Conservation (phyloP, 2,797 vertebrate species). For the Acomys russatus region DNA sequence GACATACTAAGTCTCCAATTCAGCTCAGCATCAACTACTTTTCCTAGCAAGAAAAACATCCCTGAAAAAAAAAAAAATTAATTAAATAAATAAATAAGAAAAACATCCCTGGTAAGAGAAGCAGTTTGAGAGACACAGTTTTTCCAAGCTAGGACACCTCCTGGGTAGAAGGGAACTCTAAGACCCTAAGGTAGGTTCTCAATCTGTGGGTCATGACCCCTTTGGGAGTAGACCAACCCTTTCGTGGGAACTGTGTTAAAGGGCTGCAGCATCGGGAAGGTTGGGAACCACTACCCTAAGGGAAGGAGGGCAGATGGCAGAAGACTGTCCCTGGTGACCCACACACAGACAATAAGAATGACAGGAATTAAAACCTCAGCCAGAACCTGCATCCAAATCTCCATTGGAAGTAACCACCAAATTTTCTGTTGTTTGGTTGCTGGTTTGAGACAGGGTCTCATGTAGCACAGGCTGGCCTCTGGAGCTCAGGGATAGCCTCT, state of each 20-base stretch:
- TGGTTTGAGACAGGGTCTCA: background rate
- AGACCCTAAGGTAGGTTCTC: background rate
- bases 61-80: too few relatives aligned
- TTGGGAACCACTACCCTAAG: background rate
- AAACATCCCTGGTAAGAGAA: background rate
- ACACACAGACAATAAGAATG: accelerated
- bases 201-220: background rate
- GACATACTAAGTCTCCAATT: background rate
- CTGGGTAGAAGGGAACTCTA: background rate
- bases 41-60: background rate
- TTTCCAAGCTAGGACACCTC: background rate
- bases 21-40: background rate
- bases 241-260: background rate
- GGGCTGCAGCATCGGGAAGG: background rate
- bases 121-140: background rate
- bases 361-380: background rate
- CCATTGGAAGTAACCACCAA: slow-evolving; percentile 85
- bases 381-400: background rate
- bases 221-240: background rate
- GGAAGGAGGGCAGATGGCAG: background rate
- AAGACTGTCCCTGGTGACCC: background rate
- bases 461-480: background rate
- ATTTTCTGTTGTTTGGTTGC: slow-evolving; percentile 71
- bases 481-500: background rate
- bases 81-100: background rate